phyloP scores from a whole-genome alignment of 2,888 invertebrate species.

The Gandaritis pyraliata region DNA sequence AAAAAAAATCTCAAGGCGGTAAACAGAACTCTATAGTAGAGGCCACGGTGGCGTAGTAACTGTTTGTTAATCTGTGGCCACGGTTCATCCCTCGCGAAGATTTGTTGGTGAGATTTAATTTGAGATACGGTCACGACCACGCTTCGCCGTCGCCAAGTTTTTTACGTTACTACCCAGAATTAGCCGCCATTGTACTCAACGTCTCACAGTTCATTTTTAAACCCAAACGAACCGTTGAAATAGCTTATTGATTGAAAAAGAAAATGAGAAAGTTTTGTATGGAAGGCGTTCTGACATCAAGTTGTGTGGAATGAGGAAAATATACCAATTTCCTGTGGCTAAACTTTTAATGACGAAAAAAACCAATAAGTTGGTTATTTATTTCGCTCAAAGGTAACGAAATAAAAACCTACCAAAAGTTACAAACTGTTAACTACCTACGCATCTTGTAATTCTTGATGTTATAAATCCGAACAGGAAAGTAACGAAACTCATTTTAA shows the following conservation, averaged over 20 bases:
- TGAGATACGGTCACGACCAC: conserved; percentile 79
- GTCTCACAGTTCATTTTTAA: conserved; percentile 45
- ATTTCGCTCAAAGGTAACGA: neutral
- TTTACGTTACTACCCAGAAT: conserved; percentile 62
- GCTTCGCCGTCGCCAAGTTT: conserved; percentile 72
- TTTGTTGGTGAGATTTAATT: conserved; percentile 82
- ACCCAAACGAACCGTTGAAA: conserved; percentile 26
- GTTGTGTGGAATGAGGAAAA: neutral
- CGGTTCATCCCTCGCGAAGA: conserved; percentile 74
- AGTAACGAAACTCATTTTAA: too few relatives aligned
- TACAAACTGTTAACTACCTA: too few relatives aligned
- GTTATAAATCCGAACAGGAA: too few relatives aligned
- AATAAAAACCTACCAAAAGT: neutral
- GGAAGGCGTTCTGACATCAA: conserved; percentile 2
- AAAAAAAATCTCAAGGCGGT: conserved; percentile 23
- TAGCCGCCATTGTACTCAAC: conserved; percentile 64
- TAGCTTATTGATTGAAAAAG: conserved; percentile 27
- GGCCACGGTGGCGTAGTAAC: conserved; percentile 47
- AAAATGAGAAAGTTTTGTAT: conserved; percentile 30
- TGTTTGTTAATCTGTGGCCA: conserved; percentile 34
- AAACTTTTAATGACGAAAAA: conserved; percentile 4
- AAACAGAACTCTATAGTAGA: conserved; percentile 49
- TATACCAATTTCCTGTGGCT: neutral
- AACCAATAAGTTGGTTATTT: neutral
- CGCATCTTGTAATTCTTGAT: too few relatives aligned